These are phyloP conservation scores for Sarcophaga caerulescens DNA, from an alignment of 2,888 invertebrate species.

Conservation along the genomic window DNA sequence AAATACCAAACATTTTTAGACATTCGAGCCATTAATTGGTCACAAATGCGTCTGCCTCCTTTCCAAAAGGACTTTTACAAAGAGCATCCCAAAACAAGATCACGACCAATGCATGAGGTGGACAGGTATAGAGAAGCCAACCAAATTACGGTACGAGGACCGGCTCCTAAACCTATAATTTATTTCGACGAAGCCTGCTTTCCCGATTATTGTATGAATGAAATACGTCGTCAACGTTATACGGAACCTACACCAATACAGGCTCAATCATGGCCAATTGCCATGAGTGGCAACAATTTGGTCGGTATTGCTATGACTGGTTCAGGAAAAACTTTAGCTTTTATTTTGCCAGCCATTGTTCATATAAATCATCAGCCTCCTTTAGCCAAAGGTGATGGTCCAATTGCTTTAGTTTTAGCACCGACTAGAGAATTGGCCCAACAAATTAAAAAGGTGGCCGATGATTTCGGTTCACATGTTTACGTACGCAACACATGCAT, in stretches of 20 bases:
- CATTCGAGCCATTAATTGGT: constrained; percentile 83
- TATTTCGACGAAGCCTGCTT: constrained; percentile 90
- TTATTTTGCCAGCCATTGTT: constrained; percentile 91
- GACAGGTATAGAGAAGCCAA: constrained; percentile 85
- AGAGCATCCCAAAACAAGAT: constrained; percentile 85
- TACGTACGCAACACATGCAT: constrained; percentile 92
- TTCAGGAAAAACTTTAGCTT: constrained; percentile 90
- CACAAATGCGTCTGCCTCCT: constrained; percentile 83
- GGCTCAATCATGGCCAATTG: constrained; percentile 93
- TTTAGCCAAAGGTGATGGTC: constrained; percentile 90
- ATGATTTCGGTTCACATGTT: constrained; percentile 89
- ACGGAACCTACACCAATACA: constrained; percentile 91
- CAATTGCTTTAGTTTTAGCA: constrained; percentile 90
- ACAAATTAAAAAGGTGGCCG: constrained; percentile 91
- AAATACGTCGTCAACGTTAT: constrained; percentile 85
- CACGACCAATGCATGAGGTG: constrained; percentile 86
- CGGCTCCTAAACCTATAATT: constrained; percentile 89
- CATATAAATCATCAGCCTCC: constrained; percentile 92
- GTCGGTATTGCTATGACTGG: constrained; percentile 94
- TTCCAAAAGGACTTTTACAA: constrained; percentile 92
- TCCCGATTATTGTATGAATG: constrained; percentile 87
- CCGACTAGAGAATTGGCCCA: constrained; percentile 90
- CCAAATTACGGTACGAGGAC: constrained; percentile 89
- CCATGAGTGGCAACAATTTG: constrained; percentile 90
- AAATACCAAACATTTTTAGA: constrained; percentile 74